Base-by-base conservation (phyloP, 2,888 invertebrate species). In the Erpobdella octoculata region DNA sequence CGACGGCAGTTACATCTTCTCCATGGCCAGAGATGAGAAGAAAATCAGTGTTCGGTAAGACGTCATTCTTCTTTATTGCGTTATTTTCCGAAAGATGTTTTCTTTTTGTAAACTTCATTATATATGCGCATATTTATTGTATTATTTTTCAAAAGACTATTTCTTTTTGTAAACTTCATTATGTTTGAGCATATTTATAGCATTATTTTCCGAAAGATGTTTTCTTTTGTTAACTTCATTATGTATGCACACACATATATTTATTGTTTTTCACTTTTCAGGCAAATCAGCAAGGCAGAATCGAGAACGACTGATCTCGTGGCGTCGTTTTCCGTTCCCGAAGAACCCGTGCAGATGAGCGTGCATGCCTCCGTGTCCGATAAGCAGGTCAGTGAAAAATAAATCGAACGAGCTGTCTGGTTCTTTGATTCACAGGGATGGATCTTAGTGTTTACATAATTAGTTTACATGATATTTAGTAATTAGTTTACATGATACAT, bases 1-100 rank as follows among this genome's bases (percentile, higher is more conserved):
- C 21, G 72, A 73, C 2, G 70, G 73, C 46, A 71, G 71, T 18
- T 82, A 81, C 75, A 80, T 81, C 72, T 62, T 82, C 61, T 80
- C 82, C 1, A 79, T 80, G 46, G 82, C 82, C 46, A 61, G 77
- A 33, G 79, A 79, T 75, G 82, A 82, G 73, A 75, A 80, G 73
- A 76, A 80, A 25, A 75, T 82, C 25, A 81, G 80, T 76, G 80
- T 79, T 41, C 81, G 82, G 82, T 76, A 38, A 69, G 73, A 12
- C 53, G 46, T 46, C 1, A n/a, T n/a, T n/a, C n/a, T n/a, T n/a
- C n/a, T n/a, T n/a, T n/a, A n/a, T n/a, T n/a, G n/a, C n/a, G n/a
- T n/a, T n/a, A n/a, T n/a, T n/a, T n/a, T n/a, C n/a, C n/a, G n/a
- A n/a, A n/a, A n/a, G n/a, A n/a, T n/a, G n/a, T n/a, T n/a, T n/a